These are phyloP conservation scores for Megaceryle maxima DNA, from an alignment of 2,113 vertebrate species.

Conservation along the genomic window DNA sequence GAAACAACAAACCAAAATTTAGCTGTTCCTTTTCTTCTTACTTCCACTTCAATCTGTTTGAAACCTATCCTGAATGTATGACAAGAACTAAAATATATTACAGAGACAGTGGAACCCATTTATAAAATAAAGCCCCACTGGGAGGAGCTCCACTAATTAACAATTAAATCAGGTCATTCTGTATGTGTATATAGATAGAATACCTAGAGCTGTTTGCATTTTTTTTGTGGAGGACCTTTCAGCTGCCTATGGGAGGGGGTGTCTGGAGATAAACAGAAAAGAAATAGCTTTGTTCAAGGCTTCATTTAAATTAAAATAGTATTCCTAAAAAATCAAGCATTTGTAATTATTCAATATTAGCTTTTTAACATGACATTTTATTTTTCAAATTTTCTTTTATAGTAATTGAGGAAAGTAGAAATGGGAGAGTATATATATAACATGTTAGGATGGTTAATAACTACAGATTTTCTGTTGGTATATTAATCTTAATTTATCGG, in stretches of 20 bases:
- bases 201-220: accelerated
- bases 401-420: neutral
- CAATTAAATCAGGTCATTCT: neutral
- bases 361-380: accelerated
- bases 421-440: accelerated
- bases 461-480: accelerated
- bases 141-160: neutral
- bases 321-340: accelerated
- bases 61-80: accelerated
- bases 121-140: neutral
- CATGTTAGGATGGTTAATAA: neutral
- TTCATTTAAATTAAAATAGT: accelerated
- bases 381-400: accelerated
- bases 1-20: neutral
- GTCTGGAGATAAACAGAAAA: neutral
- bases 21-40: accelerated
- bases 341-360: neutral
- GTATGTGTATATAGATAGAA: neutral
- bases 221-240: accelerated
- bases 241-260: accelerated
- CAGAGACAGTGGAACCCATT: neutral
- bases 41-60: neutral
- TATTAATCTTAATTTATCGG: accelerated
- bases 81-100: neutral
- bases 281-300: accelerated